Conservation (phyloP, 2,888 invertebrate species). For the Gastrophysa polygoni region DNA sequence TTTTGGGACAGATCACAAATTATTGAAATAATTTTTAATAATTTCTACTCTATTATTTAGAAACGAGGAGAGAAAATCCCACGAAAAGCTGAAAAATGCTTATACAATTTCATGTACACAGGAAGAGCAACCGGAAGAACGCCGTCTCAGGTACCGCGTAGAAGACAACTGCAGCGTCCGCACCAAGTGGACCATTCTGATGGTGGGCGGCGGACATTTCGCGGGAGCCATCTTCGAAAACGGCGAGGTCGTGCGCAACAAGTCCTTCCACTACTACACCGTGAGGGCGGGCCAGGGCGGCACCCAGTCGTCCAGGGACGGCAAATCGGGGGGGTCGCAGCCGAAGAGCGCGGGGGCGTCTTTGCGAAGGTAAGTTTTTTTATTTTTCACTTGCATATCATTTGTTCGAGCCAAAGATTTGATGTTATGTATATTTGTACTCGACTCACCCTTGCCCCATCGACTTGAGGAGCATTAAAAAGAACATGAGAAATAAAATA, state of each 20-base stretch:
- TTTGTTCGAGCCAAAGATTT: too few species aligned
- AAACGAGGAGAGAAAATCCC: too few species aligned
- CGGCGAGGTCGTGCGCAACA: slow-evolving; percentile 66
- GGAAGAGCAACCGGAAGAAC: slow-evolving; percentile 41
- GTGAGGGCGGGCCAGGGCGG: slow-evolving; percentile 84
- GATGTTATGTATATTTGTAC: too few species aligned
- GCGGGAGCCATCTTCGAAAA: slow-evolving; percentile 73
- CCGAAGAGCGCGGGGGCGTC: slow-evolving; percentile 83
- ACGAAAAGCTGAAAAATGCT: too few species aligned
- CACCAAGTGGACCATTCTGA: slow-evolving; percentile 72
- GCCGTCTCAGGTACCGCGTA: slow-evolving; percentile 28
- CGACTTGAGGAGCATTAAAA: too few species aligned
- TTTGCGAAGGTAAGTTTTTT: slow-evolving; percentile 65
- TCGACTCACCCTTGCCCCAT: too few species aligned
- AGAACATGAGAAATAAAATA: too few species aligned
- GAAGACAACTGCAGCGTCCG: slow-evolving; percentile 51
- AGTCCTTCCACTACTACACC: slow-evolving; percentile 86
- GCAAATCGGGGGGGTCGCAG: slow-evolving; percentile 64
- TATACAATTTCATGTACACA: slow-evolving; percentile 22
- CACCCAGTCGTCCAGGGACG: slow-evolving; percentile 72
- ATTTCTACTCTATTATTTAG: too few species aligned
- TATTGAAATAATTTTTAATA: too few species aligned
- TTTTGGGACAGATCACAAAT: too few species aligned
- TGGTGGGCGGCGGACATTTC: slow-evolving; percentile 87
- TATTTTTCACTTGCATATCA: too few species aligned